Conservation (phyloP, 2,888 invertebrate species). For the Axea sp. region DNA sequence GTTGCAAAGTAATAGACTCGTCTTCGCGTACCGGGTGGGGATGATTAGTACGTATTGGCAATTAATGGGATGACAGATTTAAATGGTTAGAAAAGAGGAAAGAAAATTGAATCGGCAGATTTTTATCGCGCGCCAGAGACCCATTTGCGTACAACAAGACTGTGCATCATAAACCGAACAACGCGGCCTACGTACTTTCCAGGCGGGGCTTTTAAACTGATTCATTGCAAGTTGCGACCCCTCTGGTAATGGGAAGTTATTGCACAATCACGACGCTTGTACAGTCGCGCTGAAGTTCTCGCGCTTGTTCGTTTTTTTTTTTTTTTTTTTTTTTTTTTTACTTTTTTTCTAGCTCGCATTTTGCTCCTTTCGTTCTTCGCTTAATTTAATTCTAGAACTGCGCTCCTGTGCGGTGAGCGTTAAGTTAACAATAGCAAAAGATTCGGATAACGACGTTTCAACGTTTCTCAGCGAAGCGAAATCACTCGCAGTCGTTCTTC, state of each 20-base stretch:
- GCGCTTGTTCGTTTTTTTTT: constrained; percentile 29
- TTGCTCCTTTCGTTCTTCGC: too few species aligned
- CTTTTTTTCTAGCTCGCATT: neutral
- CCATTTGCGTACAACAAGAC: constrained; percentile 74
- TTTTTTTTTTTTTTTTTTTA: too few species aligned
- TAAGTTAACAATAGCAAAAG: too few species aligned
- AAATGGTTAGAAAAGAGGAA: too few species aligned
- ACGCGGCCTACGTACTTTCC: constrained; percentile 70
- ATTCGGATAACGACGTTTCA: too few species aligned
- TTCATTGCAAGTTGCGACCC: constrained; percentile 72
- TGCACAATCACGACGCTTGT: constrained; percentile 66
- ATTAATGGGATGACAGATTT: constrained; percentile 5
- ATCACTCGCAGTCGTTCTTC: too few species aligned
- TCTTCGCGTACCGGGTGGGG: too few species aligned
- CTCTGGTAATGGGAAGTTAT: constrained; percentile 73
- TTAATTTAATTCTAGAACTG: neutral
- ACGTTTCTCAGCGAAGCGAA: too few species aligned
- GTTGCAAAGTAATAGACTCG: neutral
- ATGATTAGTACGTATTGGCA: constrained; percentile 10
- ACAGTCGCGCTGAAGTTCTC: constrained; percentile 38
- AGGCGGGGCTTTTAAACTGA: constrained; percentile 75
- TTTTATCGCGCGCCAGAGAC: constrained; percentile 25
- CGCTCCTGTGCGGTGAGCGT: too few species aligned
- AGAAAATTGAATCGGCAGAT: constrained; percentile 29
- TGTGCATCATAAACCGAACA: constrained; percentile 75